A percentile compares a stretch with the other conserved stretches of the same genome.
phyloP scores from a whole-genome alignment of 2,113 vertebrate species.

The Trinectes maculatus region DNA sequence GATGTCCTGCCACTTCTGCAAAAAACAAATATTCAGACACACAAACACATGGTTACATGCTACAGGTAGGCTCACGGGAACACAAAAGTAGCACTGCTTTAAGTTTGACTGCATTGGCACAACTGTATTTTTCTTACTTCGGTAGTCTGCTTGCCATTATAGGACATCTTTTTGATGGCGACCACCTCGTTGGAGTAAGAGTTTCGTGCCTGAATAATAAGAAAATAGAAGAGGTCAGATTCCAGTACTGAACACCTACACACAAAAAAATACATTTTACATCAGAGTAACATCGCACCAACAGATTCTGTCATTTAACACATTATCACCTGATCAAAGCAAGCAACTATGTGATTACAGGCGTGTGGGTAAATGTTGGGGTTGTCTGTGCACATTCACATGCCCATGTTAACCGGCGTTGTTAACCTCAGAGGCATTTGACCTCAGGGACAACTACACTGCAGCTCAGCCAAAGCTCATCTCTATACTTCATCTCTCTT shows the following conservation, averaged over 20 bases:
- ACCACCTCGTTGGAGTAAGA: constrained; percentile 97
- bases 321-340: constrained; percentile 22
- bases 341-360: background rate
- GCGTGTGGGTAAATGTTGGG: constrained; percentile 25
- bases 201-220: constrained; percentile 88
- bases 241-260: background rate
- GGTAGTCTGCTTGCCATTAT: constrained; percentile 96
- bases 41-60: constrained; percentile 22
- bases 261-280: constrained; percentile 8
- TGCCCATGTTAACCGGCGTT: constrained; percentile 20
- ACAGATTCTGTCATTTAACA: constrained; percentile 35
- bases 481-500: constrained; percentile 47
- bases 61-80: constrained; percentile 14
- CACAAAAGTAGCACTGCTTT: background rate
- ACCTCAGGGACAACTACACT: constrained; percentile 33
- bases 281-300: background rate
- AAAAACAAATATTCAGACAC: constrained; percentile 30
- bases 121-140: constrained; percentile 84
- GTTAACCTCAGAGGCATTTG: constrained; percentile 50
- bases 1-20: constrained; percentile 99
- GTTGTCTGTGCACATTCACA: constrained; percentile 32
- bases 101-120: background rate
- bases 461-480: constrained; percentile 46
- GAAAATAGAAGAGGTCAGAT: constrained; percentile 14
- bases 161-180: constrained; percentile 99